Conservation (phyloP, 2,888 invertebrate species). For the Drosophila prolongata region DNA sequence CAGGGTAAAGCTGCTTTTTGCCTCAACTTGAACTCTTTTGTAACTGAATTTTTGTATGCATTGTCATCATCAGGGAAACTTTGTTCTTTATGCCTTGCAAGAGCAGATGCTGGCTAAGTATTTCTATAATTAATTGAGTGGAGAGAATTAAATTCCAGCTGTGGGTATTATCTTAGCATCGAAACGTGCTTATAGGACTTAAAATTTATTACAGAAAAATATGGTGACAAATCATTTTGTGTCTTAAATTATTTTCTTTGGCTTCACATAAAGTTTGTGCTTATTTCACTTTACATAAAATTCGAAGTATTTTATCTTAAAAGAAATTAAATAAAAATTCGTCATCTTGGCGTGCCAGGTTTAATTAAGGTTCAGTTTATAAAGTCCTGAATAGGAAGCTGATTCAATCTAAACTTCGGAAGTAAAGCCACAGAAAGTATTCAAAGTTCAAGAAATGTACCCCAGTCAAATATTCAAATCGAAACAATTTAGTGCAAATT, state of each 20-base stretch:
- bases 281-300: too few species aligned
- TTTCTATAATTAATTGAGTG: conserved; percentile 31
- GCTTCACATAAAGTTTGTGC: too few species aligned
- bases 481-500: conserved; percentile 62
- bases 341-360: background rate
- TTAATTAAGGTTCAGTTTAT: conserved; percentile 18
- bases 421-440: conserved; percentile 16
- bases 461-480: conserved; percentile 51
- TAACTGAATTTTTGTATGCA: conserved; percentile 36
- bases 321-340: background rate
- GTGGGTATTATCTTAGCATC: background rate
- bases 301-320: background rate
- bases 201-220: background rate
- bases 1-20: conserved; percentile 29
- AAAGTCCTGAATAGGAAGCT: background rate
- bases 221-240: too few species aligned
- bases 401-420: conserved; percentile 13
- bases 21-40: conserved; percentile 38
- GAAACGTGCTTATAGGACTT: background rate
- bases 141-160: conserved; percentile 7
- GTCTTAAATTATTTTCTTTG: too few species aligned
- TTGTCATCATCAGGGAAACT: conserved; percentile 40
- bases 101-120: conserved; percentile 19
- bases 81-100: conserved; percentile 11
- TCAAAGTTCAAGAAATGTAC: conserved; percentile 25